Evolutionary conservation across 2,888 invertebrate genomes (phyloP).

Genomic region (Volucella inflata): DNA sequence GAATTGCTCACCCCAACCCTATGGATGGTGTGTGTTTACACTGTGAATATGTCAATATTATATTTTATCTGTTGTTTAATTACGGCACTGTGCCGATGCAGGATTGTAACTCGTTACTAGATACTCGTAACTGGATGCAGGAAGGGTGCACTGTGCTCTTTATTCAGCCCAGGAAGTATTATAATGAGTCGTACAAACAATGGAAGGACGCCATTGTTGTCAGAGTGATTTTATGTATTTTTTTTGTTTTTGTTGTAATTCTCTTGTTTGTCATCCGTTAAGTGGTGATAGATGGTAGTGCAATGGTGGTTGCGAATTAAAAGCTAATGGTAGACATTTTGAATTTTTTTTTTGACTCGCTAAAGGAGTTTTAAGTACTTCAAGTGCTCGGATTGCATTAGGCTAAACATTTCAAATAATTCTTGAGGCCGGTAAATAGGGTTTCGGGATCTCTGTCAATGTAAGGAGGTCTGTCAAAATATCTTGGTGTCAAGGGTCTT

Average conservation of each 20-base stretch:
- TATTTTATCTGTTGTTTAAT: constrained; percentile 74
- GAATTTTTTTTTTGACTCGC: constrained; percentile 13
- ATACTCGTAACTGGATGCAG: constrained; percentile 10
- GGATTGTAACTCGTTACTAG: no score
- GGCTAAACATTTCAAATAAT: no score
- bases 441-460: no score
- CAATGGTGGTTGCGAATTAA: constrained; percentile 37
- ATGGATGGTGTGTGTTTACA: constrained; percentile 39
- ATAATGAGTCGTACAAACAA: constrained; percentile 70
- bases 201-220: constrained; percentile 70
- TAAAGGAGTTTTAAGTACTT: background rate
- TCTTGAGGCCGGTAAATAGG: no score
- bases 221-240: constrained; percentile 45
- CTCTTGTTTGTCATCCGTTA: constrained; percentile 62
- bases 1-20: background rate
- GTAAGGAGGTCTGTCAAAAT: no score
- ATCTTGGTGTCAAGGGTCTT: no score
- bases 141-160: constrained; percentile 39
- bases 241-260: background rate
- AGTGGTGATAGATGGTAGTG: constrained; percentile 32
- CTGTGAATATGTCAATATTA: constrained; percentile 72
- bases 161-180: constrained; percentile 21
- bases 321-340: constrained; percentile 62
- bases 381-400: no score
- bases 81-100: constrained; percentile 48